These are phyloP conservation scores for Pimephales promelas DNA, from an alignment of 2,113 vertebrate genomes.

Conservation along the genomic window DNA sequence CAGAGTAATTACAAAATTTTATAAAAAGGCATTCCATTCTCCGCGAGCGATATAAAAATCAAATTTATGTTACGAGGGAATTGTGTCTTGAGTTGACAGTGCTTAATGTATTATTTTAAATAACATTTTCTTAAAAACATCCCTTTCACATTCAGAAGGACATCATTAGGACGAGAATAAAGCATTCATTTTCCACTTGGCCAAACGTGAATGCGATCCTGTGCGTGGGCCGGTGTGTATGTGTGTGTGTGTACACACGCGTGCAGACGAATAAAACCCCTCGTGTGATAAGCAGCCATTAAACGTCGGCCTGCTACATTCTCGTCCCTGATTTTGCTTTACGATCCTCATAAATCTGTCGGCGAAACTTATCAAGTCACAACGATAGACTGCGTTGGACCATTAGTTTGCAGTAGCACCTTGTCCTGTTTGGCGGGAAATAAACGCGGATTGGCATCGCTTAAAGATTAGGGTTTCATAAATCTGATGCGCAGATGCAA, in stretches of 20 bases:
- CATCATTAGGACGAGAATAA: constrained; percentile 84
- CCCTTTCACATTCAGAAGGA: constrained; percentile 76
- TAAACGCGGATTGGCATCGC: constrained; percentile 67
- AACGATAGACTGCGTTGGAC: constrained; percentile 71
- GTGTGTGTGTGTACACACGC: constrained; percentile 56
- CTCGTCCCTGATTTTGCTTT: constrained; percentile 77
- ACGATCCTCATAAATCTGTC: constrained; percentile 76
- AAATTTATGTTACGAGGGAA: constrained; percentile 79
- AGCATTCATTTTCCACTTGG: constrained; percentile 67
- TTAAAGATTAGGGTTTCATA: constrained; percentile 71
- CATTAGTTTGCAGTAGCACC: constrained; percentile 78
- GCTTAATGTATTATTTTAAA: constrained; percentile 87
- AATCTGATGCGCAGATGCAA: constrained; percentile 64
- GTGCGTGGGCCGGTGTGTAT: constrained; percentile 46
- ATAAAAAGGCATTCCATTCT: constrained; percentile 79
- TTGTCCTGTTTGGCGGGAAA: constrained; percentile 68
- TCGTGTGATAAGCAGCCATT: constrained; percentile 68
- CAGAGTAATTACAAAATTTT: constrained; percentile 95
- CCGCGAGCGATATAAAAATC: constrained; percentile 78
- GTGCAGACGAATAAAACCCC: constrained; percentile 57
- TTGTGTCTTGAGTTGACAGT: constrained; percentile 81
- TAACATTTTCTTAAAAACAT: constrained; percentile 82
- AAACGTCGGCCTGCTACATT: constrained; percentile 66
- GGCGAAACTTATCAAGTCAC: constrained; percentile 71
- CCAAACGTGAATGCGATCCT: constrained; percentile 60